A percentile compares a stretch with the other conserved stretches of the same genome.
These are phyloP conservation scores for Alviniconcha marisindica DNA, from an alignment of 1,140 invertebrate genomes.

Conservation along the genomic window DNA sequence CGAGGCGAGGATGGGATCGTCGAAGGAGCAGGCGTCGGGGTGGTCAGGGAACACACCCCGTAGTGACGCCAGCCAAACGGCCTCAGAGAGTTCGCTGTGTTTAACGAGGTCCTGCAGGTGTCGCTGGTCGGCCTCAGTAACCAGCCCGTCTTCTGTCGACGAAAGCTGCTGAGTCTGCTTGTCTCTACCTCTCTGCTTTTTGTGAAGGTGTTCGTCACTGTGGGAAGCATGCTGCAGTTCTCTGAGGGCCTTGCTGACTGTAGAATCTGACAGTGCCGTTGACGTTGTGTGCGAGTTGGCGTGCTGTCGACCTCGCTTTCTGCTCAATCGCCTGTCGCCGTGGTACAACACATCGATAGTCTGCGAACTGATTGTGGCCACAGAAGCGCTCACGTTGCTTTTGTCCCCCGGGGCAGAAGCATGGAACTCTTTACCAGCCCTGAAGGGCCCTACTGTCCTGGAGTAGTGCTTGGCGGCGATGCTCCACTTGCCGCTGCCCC, in stretches of 20 bases:
- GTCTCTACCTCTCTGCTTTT: neutral
- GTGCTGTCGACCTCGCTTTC: neutral
- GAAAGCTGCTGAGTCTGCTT: neutral
- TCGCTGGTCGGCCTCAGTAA: neutral
- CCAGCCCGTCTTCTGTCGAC: neutral
- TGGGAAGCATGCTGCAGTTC: neutral
- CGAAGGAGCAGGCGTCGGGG: conserved; percentile 1
- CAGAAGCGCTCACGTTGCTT: neutral
- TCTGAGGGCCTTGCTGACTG: neutral
- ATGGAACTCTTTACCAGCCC: neutral
- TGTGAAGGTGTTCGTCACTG: neutral
- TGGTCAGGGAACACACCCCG: neutral
- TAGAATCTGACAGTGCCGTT: neutral
- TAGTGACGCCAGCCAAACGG: neutral
- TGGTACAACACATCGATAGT: too few relatives aligned
- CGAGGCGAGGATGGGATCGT: conserved; percentile 19
- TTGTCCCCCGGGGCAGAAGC: neutral
- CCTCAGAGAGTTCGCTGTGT: neutral
- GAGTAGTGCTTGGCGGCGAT: neutral
- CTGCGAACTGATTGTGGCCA: conserved; percentile 18
- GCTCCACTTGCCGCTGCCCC: neutral
- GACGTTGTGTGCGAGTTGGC: neutral
- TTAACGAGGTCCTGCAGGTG: conserved; percentile 13
- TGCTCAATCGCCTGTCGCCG: too few relatives aligned
- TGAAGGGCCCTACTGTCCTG: neutral